These are phyloP conservation scores for Siniperca chuatsi DNA, from an alignment of 2,113 vertebrate species.

Conservation along the genomic window DNA sequence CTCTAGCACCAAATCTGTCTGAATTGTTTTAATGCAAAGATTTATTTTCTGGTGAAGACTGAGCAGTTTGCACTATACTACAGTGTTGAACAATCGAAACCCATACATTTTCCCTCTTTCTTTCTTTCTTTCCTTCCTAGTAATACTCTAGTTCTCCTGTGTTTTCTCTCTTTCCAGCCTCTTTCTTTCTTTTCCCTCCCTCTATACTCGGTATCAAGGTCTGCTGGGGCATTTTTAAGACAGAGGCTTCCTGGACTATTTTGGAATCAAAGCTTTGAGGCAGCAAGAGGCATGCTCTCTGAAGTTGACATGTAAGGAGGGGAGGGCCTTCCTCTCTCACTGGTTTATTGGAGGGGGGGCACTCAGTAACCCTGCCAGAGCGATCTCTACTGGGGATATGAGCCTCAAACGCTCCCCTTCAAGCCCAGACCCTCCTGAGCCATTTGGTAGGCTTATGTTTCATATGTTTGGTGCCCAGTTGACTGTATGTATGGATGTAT, in stretches of 20 bases:
- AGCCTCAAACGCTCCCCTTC: constrained; percentile 71
- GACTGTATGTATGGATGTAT: constrained; percentile 29
- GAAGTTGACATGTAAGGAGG: constrained; percentile 85
- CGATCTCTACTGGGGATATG: constrained; percentile 61
- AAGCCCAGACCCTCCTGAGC: constrained; percentile 54
- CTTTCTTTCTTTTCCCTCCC: constrained; percentile 47
- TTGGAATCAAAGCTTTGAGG: constrained; percentile 86
- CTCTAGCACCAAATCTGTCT: background rate
- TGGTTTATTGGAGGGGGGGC: constrained; percentile 57
- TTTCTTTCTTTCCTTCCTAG: background rate
- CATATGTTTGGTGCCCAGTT: constrained; percentile 44
- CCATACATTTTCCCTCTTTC: background rate
- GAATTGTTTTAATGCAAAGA: background rate
- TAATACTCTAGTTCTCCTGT: constrained; percentile 43
- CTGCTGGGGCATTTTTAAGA: constrained; percentile 82
- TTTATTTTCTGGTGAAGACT: constrained; percentile 1
- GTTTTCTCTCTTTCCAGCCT: constrained; percentile 61
- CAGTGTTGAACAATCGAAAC: constrained; percentile 24
- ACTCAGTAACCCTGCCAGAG: constrained; percentile 76
- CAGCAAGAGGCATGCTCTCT: constrained; percentile 84
- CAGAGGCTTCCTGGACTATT: constrained; percentile 86
- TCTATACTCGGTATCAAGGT: constrained; percentile 71
- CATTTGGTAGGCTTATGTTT: constrained; percentile 45
- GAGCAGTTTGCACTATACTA: constrained; percentile 9
- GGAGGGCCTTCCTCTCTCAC: constrained; percentile 69